A percentile compares a stretch with the other conserved stretches of the same genome.
Conservation (phyloP, 2,797 vertebrate species). For the Alca torda region DNA sequence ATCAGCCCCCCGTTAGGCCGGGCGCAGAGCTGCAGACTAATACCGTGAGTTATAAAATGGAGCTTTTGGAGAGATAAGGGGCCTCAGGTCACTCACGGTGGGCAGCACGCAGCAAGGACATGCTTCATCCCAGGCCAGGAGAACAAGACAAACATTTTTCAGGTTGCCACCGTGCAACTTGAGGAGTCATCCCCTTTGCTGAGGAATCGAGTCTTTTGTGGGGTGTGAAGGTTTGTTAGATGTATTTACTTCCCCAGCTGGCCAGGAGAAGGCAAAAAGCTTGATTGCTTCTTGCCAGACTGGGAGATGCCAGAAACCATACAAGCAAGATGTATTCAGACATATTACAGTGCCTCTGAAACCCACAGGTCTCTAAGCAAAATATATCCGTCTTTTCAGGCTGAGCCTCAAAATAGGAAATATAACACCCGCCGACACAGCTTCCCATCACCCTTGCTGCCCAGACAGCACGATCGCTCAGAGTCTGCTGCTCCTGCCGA, state of each 20-base stretch:
- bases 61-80: neutral
- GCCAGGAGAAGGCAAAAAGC: neutral
- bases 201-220: neutral
- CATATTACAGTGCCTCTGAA: neutral
- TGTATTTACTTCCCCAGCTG: neutral
- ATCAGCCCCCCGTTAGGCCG: neutral
- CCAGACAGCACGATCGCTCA: neutral
- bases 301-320: neutral
- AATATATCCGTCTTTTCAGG: neutral
- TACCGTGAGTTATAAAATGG: neutral
- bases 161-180: neutral
- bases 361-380: neutral
- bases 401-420: neutral
- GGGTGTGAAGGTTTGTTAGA: neutral
- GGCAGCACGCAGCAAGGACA: neutral
- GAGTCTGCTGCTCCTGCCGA: neutral
- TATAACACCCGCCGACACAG: neutral
- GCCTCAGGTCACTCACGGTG: neutral
- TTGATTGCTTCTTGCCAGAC: neutral
- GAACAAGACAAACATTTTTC: neutral
- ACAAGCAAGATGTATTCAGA: neutral
- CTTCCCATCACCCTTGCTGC: neutral
- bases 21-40: neutral
- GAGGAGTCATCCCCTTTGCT: neutral
- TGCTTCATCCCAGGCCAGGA: neutral